Conservation (phyloP, 2,797 vertebrate genomes). For the Tokudaia muenninki region DNA sequence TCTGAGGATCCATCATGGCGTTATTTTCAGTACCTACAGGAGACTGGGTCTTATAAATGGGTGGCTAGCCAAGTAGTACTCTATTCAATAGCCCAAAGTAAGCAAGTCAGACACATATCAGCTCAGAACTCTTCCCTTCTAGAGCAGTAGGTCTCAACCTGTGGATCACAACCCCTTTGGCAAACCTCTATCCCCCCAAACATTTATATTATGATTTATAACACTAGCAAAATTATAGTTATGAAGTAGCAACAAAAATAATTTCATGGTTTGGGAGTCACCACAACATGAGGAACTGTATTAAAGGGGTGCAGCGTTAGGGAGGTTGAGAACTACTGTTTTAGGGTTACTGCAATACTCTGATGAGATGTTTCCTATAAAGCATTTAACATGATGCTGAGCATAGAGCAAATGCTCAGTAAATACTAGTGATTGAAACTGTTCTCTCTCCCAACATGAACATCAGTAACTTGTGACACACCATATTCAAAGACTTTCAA, state of each 20-base stretch:
- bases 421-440: not conserved
- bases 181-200: not conserved
- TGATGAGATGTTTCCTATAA: not conserved
- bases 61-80: not conserved
- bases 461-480: not conserved
- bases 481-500: not conserved
- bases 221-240: not conserved
- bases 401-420: not conserved
- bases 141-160: not conserved
- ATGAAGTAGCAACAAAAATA: not conserved
- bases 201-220: not conserved
- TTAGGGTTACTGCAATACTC: not conserved
- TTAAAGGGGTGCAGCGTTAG: not conserved
- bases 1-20: no score
- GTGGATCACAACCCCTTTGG: not conserved
- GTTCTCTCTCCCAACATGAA: not conserved
- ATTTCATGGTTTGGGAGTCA: not conserved
- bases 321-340: not conserved
- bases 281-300: not conserved
- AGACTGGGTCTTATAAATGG: not conserved
- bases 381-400: not conserved
- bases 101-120: not conserved
- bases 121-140: not conserved
- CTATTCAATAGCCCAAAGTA: no score
- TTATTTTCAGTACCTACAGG: not conserved